phyloP scores from a whole-genome alignment of 2,113 vertebrate genomes.

The Elgaria multicarinata region DNA sequence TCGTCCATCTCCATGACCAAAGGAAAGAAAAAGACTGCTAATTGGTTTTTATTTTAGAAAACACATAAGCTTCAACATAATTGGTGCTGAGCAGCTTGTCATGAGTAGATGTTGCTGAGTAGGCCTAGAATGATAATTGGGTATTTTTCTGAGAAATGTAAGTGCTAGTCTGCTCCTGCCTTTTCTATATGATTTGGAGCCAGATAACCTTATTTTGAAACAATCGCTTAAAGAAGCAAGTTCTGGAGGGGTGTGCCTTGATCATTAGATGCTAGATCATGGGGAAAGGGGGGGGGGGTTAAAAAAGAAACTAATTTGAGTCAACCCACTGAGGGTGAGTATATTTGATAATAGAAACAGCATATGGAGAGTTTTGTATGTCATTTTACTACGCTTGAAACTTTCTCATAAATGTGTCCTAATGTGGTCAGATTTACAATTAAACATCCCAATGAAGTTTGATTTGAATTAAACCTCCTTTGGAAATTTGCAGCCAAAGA shows the following conservation, averaged over 20 bases:
- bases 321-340: background rate
- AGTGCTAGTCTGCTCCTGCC: background rate
- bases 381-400: background rate
- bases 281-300: background rate
- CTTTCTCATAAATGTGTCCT: background rate
- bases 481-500: background rate
- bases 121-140: background rate
- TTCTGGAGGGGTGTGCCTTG: background rate
- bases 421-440: background rate
- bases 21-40: background rate
- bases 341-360: background rate
- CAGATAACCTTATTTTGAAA: background rate
- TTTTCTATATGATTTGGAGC: background rate
- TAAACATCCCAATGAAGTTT: background rate
- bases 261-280: background rate
- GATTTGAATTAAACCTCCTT: too few relatives aligned
- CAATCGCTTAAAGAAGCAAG: background rate
- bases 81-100: background rate
- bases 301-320: background rate
- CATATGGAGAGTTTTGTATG: background rate
- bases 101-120: background rate
- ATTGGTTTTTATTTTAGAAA: background rate
- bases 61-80: background rate
- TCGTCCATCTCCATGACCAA: background rate
- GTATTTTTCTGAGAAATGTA: background rate